phyloP scores from a whole-genome alignment of 2,888 invertebrate species.

The Teinopalpus imperialis region DNA sequence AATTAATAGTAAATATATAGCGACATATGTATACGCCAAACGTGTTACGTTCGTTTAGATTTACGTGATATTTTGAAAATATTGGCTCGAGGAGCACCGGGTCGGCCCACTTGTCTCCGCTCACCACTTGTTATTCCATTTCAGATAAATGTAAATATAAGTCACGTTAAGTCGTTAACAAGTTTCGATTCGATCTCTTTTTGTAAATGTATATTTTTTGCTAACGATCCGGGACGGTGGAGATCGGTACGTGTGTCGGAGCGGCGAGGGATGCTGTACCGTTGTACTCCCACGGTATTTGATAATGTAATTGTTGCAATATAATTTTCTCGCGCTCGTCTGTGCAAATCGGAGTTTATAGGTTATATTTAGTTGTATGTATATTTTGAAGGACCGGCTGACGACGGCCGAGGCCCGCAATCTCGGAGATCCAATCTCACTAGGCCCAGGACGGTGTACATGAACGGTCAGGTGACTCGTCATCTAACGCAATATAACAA shows the following conservation, averaged over 20 bases:
- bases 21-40: slow-evolving; percentile 82
- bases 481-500: slow-evolving; percentile 71
- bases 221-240: slow-evolving; percentile 34
- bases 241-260: neutral
- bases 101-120: slow-evolving; percentile 65
- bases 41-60: slow-evolving; percentile 78
- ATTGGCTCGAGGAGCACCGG: slow-evolving; percentile 74
- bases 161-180: slow-evolving; percentile 78
- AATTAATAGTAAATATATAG: slow-evolving; percentile 79
- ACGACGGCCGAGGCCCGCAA: slow-evolving; percentile 64
- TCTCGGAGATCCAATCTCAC: slow-evolving; percentile 80
- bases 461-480: slow-evolving; percentile 50
- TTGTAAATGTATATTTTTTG: slow-evolving; percentile 80
- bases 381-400: slow-evolving; percentile 62
- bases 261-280: too few relatives aligned
- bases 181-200: slow-evolving; percentile 80
- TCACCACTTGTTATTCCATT: slow-evolving; percentile 78
- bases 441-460: slow-evolving; percentile 58
- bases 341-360: slow-evolving; percentile 74
- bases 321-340: slow-evolving; percentile 52
- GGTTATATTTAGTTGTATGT: slow-evolving; percentile 66
- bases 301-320: slow-evolving; percentile 72
- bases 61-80: slow-evolving; percentile 79
- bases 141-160: slow-evolving; percentile 80
- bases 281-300: slow-evolving; percentile 55